These are phyloP conservation scores for Oncorhynchus kisutch DNA, from an alignment of 2,113 vertebrate species.

Conservation along the genomic window DNA sequence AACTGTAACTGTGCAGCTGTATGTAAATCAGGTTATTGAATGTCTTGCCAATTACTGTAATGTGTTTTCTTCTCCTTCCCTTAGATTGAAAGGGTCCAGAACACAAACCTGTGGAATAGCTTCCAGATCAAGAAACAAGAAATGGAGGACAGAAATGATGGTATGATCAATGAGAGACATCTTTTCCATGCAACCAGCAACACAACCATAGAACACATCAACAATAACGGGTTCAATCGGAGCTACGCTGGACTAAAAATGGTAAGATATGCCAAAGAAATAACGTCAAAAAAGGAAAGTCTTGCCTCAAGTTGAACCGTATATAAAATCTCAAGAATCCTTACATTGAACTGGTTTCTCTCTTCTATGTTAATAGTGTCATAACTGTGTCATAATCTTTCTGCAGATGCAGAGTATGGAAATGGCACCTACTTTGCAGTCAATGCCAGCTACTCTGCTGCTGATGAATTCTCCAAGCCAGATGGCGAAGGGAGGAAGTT, in stretches of 20 bases:
- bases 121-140: conserved; percentile 58
- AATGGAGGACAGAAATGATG: conserved; percentile 64
- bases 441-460: conserved; percentile 74
- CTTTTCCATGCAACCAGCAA: conserved; percentile 73
- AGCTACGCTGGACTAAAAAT: too few relatives aligned
- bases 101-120: conserved; percentile 63
- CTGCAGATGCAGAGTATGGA: conserved; percentile 69
- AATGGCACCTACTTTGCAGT: conserved; percentile 84
- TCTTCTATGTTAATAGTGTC: not conserved
- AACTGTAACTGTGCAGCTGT: not conserved
- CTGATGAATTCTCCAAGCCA: conserved; percentile 61
- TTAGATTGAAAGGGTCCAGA: conserved; percentile 75
- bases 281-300: too few relatives aligned
- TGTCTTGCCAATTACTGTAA: conserved; percentile 47
- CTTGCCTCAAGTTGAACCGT: too few relatives aligned
- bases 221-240: conserved; percentile 68
- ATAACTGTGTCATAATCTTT: not conserved
- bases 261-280: too few relatives aligned
- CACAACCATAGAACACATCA: conserved; percentile 44
- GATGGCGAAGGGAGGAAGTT: conserved; percentile 59
- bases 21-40: conserved; percentile 55
- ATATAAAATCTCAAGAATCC: not conserved
- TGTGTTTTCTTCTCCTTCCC: not conserved
- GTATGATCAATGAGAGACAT: conserved; percentile 62
- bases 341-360: not conserved